phyloP scores from a whole-genome alignment of 92 coral and sea anemone genomes.

The Epizoanthus ramosus region DNA sequence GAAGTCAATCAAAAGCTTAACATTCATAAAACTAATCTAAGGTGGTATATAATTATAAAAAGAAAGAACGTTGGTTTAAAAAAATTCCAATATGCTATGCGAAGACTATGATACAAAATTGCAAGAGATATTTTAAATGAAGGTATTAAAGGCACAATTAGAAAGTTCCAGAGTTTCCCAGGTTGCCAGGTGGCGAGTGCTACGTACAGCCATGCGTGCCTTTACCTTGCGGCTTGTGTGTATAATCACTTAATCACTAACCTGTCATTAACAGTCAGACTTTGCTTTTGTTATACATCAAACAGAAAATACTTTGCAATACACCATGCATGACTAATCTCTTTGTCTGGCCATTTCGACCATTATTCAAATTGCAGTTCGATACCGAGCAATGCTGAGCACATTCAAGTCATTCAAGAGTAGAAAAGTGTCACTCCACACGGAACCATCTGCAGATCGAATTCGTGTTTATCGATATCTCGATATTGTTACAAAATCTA shows the following conservation, averaged over 20 bases:
- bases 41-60: too few species aligned
- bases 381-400: not conserved
- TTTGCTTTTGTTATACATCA: not conserved
- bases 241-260: conserved; percentile 7
- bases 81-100: too few species aligned
- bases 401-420: not conserved
- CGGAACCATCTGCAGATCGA: not conserved
- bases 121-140: too few species aligned
- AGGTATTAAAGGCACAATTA: too few species aligned
- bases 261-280: conserved; percentile 6
- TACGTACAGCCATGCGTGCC: not conserved
- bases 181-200: too few species aligned
- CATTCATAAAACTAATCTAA: too few species aligned
- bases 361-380: conserved; percentile 29
- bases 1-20: too few species aligned
- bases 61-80: too few species aligned
- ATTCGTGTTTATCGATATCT: too few species aligned
- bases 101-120: too few species aligned
- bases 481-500: not conserved
- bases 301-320: conserved; percentile 3
- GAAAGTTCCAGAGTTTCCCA: too few species aligned
- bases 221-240: not conserved
- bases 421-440: not conserved
- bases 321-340: conserved; percentile 1
- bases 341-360: not conserved